Evolutionary conservation across 2,888 invertebrate species (phyloP).

Genomic region (Dolomedes plantarius): DNA sequence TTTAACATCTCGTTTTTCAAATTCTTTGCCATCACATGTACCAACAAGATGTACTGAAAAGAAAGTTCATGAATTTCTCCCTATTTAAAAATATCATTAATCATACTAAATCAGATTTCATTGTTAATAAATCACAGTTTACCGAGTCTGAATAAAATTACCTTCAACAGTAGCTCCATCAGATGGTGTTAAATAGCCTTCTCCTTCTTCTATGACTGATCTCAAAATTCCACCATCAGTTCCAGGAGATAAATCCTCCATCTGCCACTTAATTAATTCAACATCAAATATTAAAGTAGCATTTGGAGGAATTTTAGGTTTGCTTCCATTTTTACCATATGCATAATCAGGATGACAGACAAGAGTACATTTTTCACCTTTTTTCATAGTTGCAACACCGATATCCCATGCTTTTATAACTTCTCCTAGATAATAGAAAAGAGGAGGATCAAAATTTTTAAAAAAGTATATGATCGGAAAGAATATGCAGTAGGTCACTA

Average conservation of each 20-base stretch:
- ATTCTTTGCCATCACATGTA: conserved; percentile 81
- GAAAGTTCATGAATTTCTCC: too few relatives aligned
- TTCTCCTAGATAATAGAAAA: conserved; percentile 79
- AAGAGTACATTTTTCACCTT: conserved; percentile 88
- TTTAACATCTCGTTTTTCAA: conserved; percentile 88
- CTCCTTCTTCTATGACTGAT: conserved; percentile 84
- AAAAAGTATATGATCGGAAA: too few relatives aligned
- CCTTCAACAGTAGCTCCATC: conserved; percentile 90
- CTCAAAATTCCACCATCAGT: conserved; percentile 90
- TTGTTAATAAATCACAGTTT: too few relatives aligned
- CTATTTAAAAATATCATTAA: too few relatives aligned
- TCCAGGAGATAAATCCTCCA: conserved; percentile 90
- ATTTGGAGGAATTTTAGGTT: conserved; percentile 91
- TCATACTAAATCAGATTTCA: too few relatives aligned
- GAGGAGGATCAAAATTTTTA: neutral
- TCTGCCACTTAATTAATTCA: conserved; percentile 90
- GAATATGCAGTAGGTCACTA: too few relatives aligned
- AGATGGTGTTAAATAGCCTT: conserved; percentile 84
- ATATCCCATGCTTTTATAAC: conserved; percentile 97
- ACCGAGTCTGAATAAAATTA: too few relatives aligned
- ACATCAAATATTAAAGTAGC: conserved; percentile 88
- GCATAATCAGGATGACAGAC: conserved; percentile 93
- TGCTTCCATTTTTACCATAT: conserved; percentile 89
- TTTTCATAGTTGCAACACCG: conserved; percentile 94
- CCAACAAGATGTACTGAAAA: conserved; percentile 85